Evolutionary conservation across 2,888 invertebrate genomes (phyloP).

Genomic region (Drosophila mimica): DNA sequence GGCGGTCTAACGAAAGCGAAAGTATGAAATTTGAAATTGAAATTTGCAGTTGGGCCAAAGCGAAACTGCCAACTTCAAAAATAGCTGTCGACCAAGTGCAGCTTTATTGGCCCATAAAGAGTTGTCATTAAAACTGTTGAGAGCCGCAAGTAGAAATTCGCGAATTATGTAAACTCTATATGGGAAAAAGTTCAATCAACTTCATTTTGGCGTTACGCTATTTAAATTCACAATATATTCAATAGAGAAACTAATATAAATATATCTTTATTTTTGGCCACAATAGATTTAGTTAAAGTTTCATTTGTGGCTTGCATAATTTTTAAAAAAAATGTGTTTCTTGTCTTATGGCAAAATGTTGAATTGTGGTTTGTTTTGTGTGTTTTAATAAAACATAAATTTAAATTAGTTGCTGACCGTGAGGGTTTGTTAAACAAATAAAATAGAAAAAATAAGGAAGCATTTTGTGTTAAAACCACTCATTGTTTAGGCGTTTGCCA

Average conservation of each 20-base stretch:
- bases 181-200: conserved; percentile 31
- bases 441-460: not conserved
- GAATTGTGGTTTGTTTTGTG: not conserved
- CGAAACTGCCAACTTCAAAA: conserved; percentile 30
- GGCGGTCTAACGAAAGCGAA: conserved; percentile 57
- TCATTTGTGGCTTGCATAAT: conserved; percentile 1
- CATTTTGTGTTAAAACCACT: not conserved
- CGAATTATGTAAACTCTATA: conserved; percentile 55
- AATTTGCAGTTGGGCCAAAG: conserved; percentile 53
- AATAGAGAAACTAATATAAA: not conserved
- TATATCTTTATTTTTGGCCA: not conserved
- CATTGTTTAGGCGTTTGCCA: not conserved
- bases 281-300: not conserved
- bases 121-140: conserved; percentile 54
- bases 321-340: too few relatives aligned
- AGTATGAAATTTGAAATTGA: conserved; percentile 60
- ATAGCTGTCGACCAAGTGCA: conserved; percentile 48
- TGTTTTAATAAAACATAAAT: conserved; percentile 31
- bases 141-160: conserved; percentile 35
- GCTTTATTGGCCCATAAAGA: conserved; percentile 63
- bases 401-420: conserved; percentile 60
- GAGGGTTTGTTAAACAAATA: conserved; percentile 12
- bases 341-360: not conserved
- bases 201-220: conserved; percentile 24
- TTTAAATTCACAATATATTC: conserved; percentile 58